Base-by-base conservation (phyloP, 2,888 invertebrate species). In the Psylliodes chrysocephalus region DNA sequence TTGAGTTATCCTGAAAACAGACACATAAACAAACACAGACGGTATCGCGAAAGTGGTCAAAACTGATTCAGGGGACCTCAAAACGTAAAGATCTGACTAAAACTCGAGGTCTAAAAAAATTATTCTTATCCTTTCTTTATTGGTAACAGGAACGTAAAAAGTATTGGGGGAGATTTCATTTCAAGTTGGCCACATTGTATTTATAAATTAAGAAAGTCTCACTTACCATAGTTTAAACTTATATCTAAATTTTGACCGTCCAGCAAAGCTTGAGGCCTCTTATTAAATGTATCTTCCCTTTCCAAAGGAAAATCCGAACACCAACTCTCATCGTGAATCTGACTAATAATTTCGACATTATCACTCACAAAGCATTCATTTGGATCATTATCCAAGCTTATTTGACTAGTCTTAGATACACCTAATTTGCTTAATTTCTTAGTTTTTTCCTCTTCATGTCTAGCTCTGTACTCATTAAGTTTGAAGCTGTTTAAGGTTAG, bases 341-440 rank as follows among this genome's bases (percentile, higher is more conserved):
- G 70, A 47, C 68, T 74, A 46, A 78, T 70, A 53, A 79, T 64
- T 66, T 80, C 79, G 35, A 80, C 77, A 65, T 77, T 78, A 46
- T 75, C 77, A 33, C 71, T 72, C 14, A 68, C 75, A 51, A 78
- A 77, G 64, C 78, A 77, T 49, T 77, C 77, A 12, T 72, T 70
- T n/a, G 78, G 77, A 63, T 76, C 76, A 33, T 75, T 74, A 56
- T 82, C 81, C 53, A 83, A 73, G 73, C 82, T 83, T 56, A 83
- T 82, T 66, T 82, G 82, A 61, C 81, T 82, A 1, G 80, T 82
- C 69, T 78, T 82, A 10, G 82, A 82, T 18, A 83, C 75, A 4
- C 82, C 82, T 18, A 83, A 77, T 67, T 82, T 83, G 59, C 78
- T 80, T 57, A 83, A 67, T 68, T 82, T 83, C 54, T 68, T 67